Evolutionary conservation across 2,113 vertebrate species (phyloP), one percentile per base, ranked within the genome.

Genomic region (Mesembrinibis cayennensis): DNA sequence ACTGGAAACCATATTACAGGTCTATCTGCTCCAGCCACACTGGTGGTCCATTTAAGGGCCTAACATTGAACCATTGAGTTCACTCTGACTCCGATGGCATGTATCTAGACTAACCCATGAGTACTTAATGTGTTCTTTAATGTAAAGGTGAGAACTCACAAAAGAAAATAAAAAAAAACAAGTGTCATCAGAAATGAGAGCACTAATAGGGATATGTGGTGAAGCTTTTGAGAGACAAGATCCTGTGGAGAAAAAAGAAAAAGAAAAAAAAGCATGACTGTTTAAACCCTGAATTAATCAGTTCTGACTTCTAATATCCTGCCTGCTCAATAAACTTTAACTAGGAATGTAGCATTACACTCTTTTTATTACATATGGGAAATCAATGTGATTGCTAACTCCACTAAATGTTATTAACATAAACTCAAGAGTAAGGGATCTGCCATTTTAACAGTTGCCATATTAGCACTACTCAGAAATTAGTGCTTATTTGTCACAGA

Each of bases 291-390:
- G 52, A 89, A 89, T 91, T 92, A 95, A 95, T 95, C 77, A 92
- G 61, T 92, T 95, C 77, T 92, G 94, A 95, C 77, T 95, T 92
- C 83, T 92, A 91, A 84, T 96, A 95, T 91, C 86, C 89, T 91
- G 65, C 61, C 61, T 94, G 94, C 89, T 95, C 90, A 97, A 95
- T 97, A 96, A 95, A 72, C 56, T 90, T 74, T 59, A 65, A 80
- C 56, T 55, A 84, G 83, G 78, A 82, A 95, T 3, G 3, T 38
- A 87, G 61, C 49, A 74, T 59, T 76, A 55, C 87, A 69, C 40
- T 94, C 49, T 90, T 42, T 77, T 89, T 84, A 92, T 87, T 95
- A 63, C 95, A 82, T 84, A 72, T 76, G 95, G 94, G 95, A 97
- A 96, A 97, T 96, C 95, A 96, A 69, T 62, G 56, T 61, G 80